Conservation (phyloP, 2,113 vertebrate genomes). For the Alouatta palliata region DNA sequence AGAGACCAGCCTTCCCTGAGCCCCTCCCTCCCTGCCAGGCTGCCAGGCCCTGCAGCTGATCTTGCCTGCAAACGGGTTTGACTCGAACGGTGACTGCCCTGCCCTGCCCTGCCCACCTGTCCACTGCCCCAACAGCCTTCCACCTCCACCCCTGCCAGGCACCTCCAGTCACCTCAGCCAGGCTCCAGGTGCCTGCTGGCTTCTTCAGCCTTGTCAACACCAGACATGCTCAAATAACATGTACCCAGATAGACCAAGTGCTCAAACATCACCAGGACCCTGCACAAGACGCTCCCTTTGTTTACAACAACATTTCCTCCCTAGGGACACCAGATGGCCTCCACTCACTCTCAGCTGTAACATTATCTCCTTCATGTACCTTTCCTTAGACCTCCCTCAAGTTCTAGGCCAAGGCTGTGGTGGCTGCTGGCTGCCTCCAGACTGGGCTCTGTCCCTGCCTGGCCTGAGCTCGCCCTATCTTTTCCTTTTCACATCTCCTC, state of each 20-base stretch:
- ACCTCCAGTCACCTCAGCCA: neutral
- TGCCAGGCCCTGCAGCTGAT: constrained; percentile 66
- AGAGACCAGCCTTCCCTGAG: neutral
- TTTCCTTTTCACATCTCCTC: neutral
- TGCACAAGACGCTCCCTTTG: neutral
- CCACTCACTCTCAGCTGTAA: neutral
- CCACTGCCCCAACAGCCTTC: constrained; percentile 24
- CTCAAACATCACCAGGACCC: neutral
- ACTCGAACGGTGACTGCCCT: constrained; percentile 66
- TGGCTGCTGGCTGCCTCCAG: neutral
- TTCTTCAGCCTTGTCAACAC: neutral
- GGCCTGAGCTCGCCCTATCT: neutral
- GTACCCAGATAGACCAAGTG: neutral
- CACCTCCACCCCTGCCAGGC: neutral
- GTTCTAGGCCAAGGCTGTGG: neutral
- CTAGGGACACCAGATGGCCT: neutral
- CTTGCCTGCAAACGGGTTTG: constrained; percentile 70
- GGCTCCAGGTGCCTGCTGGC: neutral
- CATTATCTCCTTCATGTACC: neutral
- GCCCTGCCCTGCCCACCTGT: constrained; percentile 60
- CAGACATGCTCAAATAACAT: neutral
- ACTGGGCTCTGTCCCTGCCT: neutral
- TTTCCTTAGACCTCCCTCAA: neutral
- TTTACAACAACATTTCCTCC: neutral
- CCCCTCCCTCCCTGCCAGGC: constrained; percentile 50